Evolutionary conservation across 2,888 invertebrate genomes (phyloP), one percentile per base, ranked within the genome.

Genomic region (Tortrix viridana): DNA sequence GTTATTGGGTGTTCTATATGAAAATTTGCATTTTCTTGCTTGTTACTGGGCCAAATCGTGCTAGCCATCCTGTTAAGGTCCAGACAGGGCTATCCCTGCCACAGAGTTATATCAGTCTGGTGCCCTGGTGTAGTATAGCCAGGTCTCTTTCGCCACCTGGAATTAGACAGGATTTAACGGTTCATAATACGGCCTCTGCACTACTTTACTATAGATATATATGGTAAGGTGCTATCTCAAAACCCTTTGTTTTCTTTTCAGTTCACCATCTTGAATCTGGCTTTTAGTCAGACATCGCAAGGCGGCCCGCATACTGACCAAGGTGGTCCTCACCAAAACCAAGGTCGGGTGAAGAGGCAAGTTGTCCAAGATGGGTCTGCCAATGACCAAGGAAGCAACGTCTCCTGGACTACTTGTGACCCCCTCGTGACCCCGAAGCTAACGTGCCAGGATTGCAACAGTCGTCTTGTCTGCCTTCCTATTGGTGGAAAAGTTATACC

Each of bases 401-500:
- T 69, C 5, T 71, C 67, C 37, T 81, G 77, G 80, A 76, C 75
- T 0, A 23, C 78, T 2, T 86, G 86, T 49, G 76, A 83, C 65
- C 41, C 68, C 54, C 72, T 73, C 5, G 65, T 69, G 0, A 65
- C 65, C 0, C 74, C 79, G 0, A 69, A 65, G 22, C 65, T 81
- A 9, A 79, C 81, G 0, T 87, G 87, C 64, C 65, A 76, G 3
- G 79, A 85, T 62, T 88, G 85, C 70, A 75, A 67, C 41, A 85
- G 84, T 2, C 76, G 77, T 2, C 26, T 84, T 23, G 78, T 86
- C 18, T 87, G 88, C 69, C 84, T 84, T 50, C 77, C 76, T 2
- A 38, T 80, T 5, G 84, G 83, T 5, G 86, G 86, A 0, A 43
- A 85, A 5, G 60, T 86, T 18, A 74, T 71, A 20, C 6, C 64